These are phyloP conservation scores for Myotis findleyi DNA, from an alignment of 2,797 vertebrate genomes.

Conservation along the genomic window DNA sequence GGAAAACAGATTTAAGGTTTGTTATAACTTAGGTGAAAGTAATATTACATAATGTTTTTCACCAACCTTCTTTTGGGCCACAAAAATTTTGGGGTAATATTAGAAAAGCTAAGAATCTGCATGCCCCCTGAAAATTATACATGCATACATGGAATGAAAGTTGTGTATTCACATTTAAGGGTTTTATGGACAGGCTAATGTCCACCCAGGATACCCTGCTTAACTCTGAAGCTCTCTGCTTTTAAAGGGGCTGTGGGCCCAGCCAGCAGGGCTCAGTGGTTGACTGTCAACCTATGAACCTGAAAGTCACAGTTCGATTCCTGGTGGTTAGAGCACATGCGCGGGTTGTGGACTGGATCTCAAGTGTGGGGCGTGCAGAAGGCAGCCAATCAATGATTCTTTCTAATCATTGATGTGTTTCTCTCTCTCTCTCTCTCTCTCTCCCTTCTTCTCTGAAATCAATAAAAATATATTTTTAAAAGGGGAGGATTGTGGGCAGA, in stretches of 20 bases:
- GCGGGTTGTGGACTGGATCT: no score
- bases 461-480: no score
- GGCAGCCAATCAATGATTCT: no score
- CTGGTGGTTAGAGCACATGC: no score
- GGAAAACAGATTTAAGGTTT: background rate
- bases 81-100: background rate
- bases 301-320: no score
- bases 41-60: background rate
- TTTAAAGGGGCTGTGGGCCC: background rate
- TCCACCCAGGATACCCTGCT: rapidly evolving
- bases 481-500: background rate
- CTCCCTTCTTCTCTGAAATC: no score
- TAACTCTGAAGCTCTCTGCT: background rate
- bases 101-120: background rate
- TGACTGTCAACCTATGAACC: no score
- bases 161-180: background rate
- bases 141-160: background rate
- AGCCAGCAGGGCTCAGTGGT: no score
- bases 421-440: no score
- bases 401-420: no score
- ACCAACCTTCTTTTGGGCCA: background rate
- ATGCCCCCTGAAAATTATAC: background rate
- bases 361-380: no score
- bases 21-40: background rate
- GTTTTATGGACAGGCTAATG: background rate